A percentile compares a stretch with the other conserved stretches of the same genome.
Evolutionary conservation across 2,888 invertebrate genomes (phyloP).

Genomic region (Pogonocherus hispidulus): DNA sequence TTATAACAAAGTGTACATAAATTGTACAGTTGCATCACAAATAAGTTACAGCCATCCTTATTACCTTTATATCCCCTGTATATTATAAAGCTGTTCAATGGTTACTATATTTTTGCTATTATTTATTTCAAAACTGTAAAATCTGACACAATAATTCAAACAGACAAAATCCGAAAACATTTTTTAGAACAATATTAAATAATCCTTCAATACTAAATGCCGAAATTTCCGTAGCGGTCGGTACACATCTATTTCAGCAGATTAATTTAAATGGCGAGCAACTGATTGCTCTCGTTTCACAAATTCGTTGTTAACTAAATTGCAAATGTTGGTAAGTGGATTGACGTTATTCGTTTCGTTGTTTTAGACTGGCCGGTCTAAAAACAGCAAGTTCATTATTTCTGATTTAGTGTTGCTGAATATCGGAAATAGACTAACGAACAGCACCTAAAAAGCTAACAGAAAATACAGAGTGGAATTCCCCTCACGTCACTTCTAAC

Average conservation of each 20-base stretch:
- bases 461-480: no score
- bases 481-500: no score
- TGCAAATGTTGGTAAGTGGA: constrained; percentile 8
- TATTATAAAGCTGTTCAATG: no score
- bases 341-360: constrained; percentile 1
- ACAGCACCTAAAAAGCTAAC: no score
- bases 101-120: no score
- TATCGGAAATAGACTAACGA: background rate
- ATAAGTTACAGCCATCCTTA: no score
- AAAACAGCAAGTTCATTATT: background rate
- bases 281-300: constrained; percentile 15
- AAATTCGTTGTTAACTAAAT: constrained; percentile 13
- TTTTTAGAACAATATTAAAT: background rate
- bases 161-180: no score
- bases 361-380: background rate
- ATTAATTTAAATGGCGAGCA: constrained; percentile 3
- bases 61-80: no score
- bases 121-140: no score
- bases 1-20: no score
- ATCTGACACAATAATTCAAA: no score
- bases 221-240: background rate
- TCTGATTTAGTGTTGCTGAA: background rate
- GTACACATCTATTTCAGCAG: constrained; percentile 2
- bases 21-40: no score
- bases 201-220: background rate